phyloP scores from a whole-genome alignment of 2,797 vertebrate species.

The Tokudaia tokunoshimensis region DNA sequence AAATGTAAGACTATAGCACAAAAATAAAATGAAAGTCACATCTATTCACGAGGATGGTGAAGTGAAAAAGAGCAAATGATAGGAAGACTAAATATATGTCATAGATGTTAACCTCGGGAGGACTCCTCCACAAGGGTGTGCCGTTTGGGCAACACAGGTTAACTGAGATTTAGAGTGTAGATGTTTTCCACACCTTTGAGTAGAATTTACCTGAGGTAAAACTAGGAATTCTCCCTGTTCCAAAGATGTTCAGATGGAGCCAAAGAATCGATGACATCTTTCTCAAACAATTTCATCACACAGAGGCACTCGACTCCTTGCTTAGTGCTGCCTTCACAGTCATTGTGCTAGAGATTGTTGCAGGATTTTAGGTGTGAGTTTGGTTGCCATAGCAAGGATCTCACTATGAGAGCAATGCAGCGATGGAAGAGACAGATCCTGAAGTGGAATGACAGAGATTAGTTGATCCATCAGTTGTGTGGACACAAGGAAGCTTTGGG shows the following conservation, averaged over 20 bases:
- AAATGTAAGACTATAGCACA: slow-evolving; percentile 2
- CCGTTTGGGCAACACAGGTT: not conserved
- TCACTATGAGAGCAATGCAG: not conserved
- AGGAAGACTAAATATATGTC: not conserved
- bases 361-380: not conserved
- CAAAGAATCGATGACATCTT: not conserved
- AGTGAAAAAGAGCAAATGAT: not conserved
- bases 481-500: not conserved
- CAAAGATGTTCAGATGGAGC: not conserved
- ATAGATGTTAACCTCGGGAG: not conserved
- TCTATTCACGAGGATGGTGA: slow-evolving; percentile 8
- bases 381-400: not conserved
- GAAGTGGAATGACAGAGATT: not conserved
- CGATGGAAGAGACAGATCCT: not conserved
- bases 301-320: not conserved
- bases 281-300: not conserved
- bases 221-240: not conserved
- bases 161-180: slow-evolving; percentile 8
- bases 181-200: not conserved
- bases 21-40: slow-evolving; percentile 39
- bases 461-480: not conserved
- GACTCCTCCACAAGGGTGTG: not conserved
- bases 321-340: not conserved
- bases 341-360: not conserved
- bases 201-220: slow-evolving; percentile 29